Conservation (phyloP, 2,113 vertebrate genomes). For the Dasypus novemcinctus region DNA sequence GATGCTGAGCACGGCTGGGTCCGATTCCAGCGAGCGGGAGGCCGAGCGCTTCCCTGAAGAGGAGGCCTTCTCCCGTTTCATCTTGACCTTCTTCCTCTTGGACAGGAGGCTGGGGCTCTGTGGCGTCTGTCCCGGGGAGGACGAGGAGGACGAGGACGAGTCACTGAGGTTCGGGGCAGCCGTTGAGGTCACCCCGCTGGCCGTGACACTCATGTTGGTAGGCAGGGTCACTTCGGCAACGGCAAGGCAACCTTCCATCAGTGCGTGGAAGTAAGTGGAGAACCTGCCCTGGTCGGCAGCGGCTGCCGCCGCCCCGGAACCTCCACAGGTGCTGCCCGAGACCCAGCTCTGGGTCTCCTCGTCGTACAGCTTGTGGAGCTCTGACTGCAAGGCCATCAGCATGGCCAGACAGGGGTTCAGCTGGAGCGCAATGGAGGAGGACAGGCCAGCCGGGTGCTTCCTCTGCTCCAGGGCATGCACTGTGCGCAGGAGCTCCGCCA, state of each 20-base stretch:
- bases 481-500: conserved; percentile 95
- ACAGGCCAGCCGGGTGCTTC: conserved; percentile 89
- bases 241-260: conserved; percentile 97
- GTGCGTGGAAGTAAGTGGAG: conserved; percentile 96
- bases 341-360: conserved; percentile 95
- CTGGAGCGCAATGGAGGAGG: conserved; percentile 94
- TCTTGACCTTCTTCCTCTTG: conserved; percentile 98
- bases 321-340: conserved; percentile 81
- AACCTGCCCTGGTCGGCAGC: conserved; percentile 91
- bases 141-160: conserved; percentile 95
- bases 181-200: conserved; percentile 90
- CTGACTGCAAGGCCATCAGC: conserved; percentile 96
- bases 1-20: conserved; percentile 90
- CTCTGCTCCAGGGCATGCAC: conserved; percentile 93
- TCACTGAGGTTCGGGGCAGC: conserved; percentile 94
- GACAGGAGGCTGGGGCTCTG: conserved; percentile 97
- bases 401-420: conserved; percentile 97
- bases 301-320: conserved; percentile 82
- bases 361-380: conserved; percentile 95
- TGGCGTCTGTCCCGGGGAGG: conserved; percentile 96
- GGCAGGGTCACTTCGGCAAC: conserved; percentile 97
- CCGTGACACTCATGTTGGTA: conserved; percentile 90
- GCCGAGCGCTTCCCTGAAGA: conserved; percentile 89
- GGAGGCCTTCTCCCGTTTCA: conserved; percentile 94
- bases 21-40: conserved; percentile 85